These are phyloP conservation scores for Drosophila mulleri DNA, from an alignment of 2,888 invertebrate species.

Conservation along the genomic window DNA sequence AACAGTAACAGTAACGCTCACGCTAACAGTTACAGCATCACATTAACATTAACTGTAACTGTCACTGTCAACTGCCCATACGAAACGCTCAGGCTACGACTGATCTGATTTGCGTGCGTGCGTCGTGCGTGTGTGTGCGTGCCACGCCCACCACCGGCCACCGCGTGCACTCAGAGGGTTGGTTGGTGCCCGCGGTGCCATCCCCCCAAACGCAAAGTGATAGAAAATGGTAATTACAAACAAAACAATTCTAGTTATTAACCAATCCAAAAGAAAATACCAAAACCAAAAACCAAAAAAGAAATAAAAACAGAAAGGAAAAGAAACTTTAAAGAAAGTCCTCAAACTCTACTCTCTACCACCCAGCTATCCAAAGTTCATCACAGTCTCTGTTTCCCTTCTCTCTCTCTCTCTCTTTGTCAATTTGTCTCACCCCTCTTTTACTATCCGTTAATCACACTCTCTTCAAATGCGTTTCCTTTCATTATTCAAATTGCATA, in stretches of 20 bases:
- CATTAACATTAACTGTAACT: slow-evolving; percentile 30
- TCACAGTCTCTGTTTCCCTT: slow-evolving; percentile 9
- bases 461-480: slow-evolving; percentile 55
- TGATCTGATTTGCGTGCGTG: slow-evolving; percentile 71
- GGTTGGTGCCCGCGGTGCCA: slow-evolving; percentile 79
- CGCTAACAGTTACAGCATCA: slow-evolving; percentile 4
- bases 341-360: slow-evolving; percentile 13
- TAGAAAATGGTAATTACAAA: slow-evolving; percentile 84
- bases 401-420: slow-evolving; percentile 29
- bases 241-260: slow-evolving; percentile 75
- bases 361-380: slow-evolving; percentile 4
- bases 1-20: background rate
- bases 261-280: slow-evolving; percentile 42
- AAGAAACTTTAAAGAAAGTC: slow-evolving; percentile 12
- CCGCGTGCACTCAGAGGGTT: slow-evolving; percentile 69
- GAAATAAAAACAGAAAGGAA: background rate
- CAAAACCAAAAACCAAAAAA: no score
- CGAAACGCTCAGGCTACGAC: slow-evolving; percentile 58
- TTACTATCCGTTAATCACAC: slow-evolving; percentile 42
- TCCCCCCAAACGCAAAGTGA: slow-evolving; percentile 81
- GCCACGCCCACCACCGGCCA: slow-evolving; percentile 77
- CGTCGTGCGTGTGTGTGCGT: slow-evolving; percentile 75
- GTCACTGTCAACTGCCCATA: slow-evolving; percentile 29
- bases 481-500: slow-evolving; percentile 57
- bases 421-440: slow-evolving; percentile 24